Conservation (phyloP, 1,140 invertebrate genomes). For the Drosophila parvula region DNA sequence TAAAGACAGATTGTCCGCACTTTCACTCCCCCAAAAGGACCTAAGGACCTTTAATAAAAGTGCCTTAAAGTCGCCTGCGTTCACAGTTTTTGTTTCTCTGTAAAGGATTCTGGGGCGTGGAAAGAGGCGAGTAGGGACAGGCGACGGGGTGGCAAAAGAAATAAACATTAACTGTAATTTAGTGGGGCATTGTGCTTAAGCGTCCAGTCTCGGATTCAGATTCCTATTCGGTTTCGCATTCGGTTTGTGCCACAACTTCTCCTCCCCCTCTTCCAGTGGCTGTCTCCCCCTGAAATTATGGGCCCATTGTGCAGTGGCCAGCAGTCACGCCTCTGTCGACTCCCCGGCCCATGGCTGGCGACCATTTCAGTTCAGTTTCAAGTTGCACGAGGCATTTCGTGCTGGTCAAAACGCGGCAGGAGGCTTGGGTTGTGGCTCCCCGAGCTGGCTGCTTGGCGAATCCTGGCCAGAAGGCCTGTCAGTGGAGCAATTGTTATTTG, state of each 20-base stretch:
- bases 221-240: constrained; percentile 52
- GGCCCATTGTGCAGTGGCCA: constrained; percentile 64
- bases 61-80: background rate
- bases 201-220: constrained; percentile 63
- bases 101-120: constrained; percentile 6
- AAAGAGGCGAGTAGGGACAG: constrained; percentile 14
- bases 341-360: background rate
- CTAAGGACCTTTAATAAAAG: background rate
- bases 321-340: constrained; percentile 32
- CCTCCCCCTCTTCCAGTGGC: constrained; percentile 1
- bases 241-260: constrained; percentile 26
- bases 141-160: constrained; percentile 60
- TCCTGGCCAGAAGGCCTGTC: constrained; percentile 61
- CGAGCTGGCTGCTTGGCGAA: background rate
- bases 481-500: constrained; percentile 82
- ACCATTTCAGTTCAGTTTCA: constrained; percentile 63
- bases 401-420: constrained; percentile 75
- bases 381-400: constrained; percentile 75
- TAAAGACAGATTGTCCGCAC: background rate
- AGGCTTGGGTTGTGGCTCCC: too few relatives aligned
- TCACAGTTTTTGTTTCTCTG: background rate
- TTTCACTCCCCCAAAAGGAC: background rate
- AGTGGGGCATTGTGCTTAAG: constrained; percentile 82
- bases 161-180: constrained; percentile 83
- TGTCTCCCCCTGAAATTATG: constrained; percentile 71